Evolutionary conservation across 1,140 invertebrate species (phyloP), one percentile per base, ranked within the genome.

Genomic region (Calliphora vicina): DNA sequence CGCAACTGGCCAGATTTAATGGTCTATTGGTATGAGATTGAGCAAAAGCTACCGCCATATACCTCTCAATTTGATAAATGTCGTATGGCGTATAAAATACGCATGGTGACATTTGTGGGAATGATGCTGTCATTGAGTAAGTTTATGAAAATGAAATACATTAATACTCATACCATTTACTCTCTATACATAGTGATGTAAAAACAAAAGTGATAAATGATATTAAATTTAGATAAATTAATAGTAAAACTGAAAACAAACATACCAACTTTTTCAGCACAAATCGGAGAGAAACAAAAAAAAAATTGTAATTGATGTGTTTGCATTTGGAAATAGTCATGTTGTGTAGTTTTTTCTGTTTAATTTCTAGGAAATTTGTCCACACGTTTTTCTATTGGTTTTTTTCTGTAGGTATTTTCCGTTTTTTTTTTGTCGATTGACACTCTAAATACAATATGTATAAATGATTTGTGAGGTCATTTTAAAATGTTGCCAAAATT

Each of bases 1-100:
- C 83, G 84, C 1, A 85, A 89, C 20, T 91, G 90, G 90, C 90
- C 90, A 2, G 82, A 82, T 10, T 80, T 91, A n/a, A 90, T 91
- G 87, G 29, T 84, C 57, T 83, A 86, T 12, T 91, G 88, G 88
- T 80, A 88, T 27, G 81, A 86, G 6, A 84, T 89, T 20, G 89
- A 91, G 81, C 72, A 85, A 81, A 84, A 86, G 29, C 50, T 91
- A 61, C 89, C 90, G 2, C 84, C 82, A 29, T 88, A 89, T 83
- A 82, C 78, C 3, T 84, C 86, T 5, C 88, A 90, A 83, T 50
- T 72, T n/a, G 85, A 86, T 12, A 90, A 86, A 85, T 90, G 87
- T 50, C 45, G 45, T 50, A 50, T 50, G 61, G 87, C 88, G 0
- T 82, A 87, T 42, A 85, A 85, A 17, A 87, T 90, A 10, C 83